These are phyloP conservation scores for Sinohyriopsis cumingii DNA, from an alignment of 2,888 invertebrate genomes.

Conservation along the genomic window DNA sequence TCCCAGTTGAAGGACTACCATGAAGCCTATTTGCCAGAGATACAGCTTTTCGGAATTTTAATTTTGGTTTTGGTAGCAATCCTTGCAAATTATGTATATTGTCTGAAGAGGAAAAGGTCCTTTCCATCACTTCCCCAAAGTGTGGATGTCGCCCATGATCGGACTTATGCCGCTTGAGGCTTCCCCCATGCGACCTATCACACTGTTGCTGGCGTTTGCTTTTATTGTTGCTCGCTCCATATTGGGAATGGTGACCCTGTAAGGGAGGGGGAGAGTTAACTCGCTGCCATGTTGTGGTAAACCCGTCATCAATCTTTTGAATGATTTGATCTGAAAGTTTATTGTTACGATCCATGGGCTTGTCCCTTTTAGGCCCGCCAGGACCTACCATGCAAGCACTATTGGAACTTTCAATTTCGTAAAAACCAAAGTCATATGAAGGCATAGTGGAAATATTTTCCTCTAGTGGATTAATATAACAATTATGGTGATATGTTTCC, in stretches of 20 bases:
- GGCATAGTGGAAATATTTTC: constrained; percentile 34
- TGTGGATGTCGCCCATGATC: constrained; percentile 61
- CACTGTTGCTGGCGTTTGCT: constrained; percentile 11
- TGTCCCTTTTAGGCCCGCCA: constrained; percentile 23
- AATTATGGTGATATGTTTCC: constrained; percentile 52
- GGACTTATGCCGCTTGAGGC: constrained; percentile 63
- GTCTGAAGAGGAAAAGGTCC: constrained; percentile 65
- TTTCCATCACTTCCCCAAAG: constrained; percentile 60
- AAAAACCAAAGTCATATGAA: constrained; percentile 17
- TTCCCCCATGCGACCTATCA: constrained; percentile 33
- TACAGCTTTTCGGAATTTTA: constrained; percentile 66
- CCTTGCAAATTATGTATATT: constrained; percentile 64
- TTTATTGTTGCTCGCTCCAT: constrained; percentile 18
- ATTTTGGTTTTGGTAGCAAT: constrained; percentile 55
- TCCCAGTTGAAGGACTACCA: constrained; percentile 68
- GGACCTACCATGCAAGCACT: constrained; percentile 31
- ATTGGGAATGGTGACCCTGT: constrained; percentile 24
- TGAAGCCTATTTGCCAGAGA: constrained; percentile 65
- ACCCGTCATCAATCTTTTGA: constrained; percentile 59
- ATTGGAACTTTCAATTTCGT: constrained; percentile 17
- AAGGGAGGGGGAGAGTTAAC: constrained; percentile 48
- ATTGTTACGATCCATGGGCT: constrained; percentile 28
- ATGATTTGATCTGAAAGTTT: constrained; percentile 53
- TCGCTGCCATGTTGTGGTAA: constrained; percentile 63
- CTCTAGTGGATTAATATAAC: constrained; percentile 70